A percentile compares a stretch with the other conserved stretches of the same genome.
phyloP scores from a whole-genome alignment of 2,113 vertebrate genomes.

The Embiotoca jacksoni region DNA sequence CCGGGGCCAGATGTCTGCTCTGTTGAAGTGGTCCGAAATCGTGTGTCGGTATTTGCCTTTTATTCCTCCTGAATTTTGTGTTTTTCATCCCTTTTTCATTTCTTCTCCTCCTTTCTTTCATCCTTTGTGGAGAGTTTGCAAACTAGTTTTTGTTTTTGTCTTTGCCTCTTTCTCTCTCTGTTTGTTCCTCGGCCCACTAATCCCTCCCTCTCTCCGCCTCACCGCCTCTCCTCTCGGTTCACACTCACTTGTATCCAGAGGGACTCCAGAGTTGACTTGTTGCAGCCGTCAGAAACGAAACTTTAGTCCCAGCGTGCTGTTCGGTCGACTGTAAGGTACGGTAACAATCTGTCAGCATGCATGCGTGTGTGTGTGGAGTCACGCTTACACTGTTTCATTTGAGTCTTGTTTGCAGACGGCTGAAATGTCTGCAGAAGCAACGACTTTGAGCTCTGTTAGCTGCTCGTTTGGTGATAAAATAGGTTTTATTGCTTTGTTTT shows the following conservation, averaged over 20 bases:
- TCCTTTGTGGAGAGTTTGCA: background rate
- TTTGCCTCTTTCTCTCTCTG: constrained; percentile 7
- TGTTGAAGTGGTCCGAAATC: constrained; percentile 42
- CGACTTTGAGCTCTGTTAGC: constrained; percentile 13
- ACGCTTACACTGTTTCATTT: background rate
- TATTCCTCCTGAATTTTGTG: background rate
- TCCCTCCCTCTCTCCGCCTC: constrained; percentile 2
- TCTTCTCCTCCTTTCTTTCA: background rate
- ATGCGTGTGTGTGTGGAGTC: too few species aligned
- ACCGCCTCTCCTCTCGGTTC: constrained; percentile 21
- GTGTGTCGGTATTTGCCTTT: background rate
- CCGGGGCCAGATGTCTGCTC: constrained; percentile 70
- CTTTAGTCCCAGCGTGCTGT: constrained; percentile 14
- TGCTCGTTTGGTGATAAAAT: background rate
- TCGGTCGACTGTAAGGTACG: constrained; percentile 53
- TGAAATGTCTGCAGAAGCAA: too few species aligned
- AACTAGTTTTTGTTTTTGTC: background rate
- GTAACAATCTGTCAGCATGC: background rate
- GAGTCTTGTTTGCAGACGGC: background rate
- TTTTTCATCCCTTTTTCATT: background rate
- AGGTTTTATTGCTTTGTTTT: constrained; percentile 11
- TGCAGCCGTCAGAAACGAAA: constrained; percentile 30
- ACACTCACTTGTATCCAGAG: constrained; percentile 40
- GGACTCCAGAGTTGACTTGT: constrained; percentile 41
- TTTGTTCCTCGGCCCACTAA: constrained; percentile 47